These are phyloP conservation scores for Tipula helvola DNA, from an alignment of 2,888 invertebrate species.

Conservation along the genomic window DNA sequence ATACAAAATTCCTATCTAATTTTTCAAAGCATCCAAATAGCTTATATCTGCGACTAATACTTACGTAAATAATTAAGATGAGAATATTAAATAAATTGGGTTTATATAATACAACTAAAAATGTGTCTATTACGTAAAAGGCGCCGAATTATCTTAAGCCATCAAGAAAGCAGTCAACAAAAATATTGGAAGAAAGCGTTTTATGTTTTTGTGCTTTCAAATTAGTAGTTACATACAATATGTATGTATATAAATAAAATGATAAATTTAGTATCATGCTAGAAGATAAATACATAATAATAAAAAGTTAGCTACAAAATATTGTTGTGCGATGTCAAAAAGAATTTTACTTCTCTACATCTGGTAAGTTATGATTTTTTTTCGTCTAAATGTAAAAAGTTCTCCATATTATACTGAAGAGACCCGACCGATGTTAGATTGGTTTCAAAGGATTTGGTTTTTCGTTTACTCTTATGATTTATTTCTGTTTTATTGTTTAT, in stretches of 20 bases:
- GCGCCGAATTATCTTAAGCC: background rate
- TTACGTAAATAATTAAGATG: too few relatives aligned
- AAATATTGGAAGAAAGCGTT: background rate
- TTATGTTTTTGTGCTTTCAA: background rate
- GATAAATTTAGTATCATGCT: background rate
- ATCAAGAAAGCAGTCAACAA: background rate
- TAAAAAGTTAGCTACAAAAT: background rate
- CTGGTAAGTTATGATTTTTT: background rate
- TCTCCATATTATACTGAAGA: background rate
- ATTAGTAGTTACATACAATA: background rate
- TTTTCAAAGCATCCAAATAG: too few relatives aligned
- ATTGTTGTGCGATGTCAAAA: background rate
- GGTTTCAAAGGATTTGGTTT: background rate
- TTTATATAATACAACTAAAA: background rate
- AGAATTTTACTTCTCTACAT: background rate
- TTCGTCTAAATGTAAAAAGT: background rate
- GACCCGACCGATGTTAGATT: background rate
- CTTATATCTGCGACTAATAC: too few relatives aligned
- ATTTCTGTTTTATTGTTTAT: background rate
- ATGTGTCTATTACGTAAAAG: background rate
- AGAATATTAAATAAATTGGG: too few relatives aligned
- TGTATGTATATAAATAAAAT: background rate
- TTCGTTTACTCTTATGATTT: background rate
- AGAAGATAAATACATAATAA: background rate
- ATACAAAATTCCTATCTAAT: too few relatives aligned